Evolutionary conservation across 2,888 invertebrate species (phyloP).

Genomic region (Drosophila antonietae): DNA sequence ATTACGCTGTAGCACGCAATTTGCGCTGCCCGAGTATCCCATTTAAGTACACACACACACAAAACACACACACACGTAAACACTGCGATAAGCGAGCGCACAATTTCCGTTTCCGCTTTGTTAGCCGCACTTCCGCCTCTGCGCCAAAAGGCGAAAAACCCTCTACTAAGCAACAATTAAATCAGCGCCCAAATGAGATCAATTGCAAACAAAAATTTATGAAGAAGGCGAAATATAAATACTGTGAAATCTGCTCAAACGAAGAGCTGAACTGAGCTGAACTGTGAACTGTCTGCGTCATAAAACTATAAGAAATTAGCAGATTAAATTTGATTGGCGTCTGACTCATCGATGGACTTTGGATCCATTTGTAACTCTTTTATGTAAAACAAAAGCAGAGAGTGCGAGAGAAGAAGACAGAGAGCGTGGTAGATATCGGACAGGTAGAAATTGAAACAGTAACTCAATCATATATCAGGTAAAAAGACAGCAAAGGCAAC

Average conservation of each 20-base stretch:
- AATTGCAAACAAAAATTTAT: not conserved
- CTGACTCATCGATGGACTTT: slow-evolving; percentile 47
- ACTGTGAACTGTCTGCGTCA: not conserved
- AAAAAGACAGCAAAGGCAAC: slow-evolving; percentile 13
- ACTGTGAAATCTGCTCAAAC: not conserved
- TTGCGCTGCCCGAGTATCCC: slow-evolving; percentile 68
- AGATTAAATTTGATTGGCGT: not conserved
- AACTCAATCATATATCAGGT: slow-evolving; percentile 58
- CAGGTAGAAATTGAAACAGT: slow-evolving; percentile 30
- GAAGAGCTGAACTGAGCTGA: not conserved
- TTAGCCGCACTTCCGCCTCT: slow-evolving; percentile 58
- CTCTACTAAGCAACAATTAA: slow-evolving; percentile 75
- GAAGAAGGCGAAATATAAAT: not conserved
- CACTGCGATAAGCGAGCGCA: slow-evolving; percentile 69
- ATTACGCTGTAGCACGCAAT: slow-evolving; percentile 78
- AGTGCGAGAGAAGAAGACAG: slow-evolving; percentile 3
- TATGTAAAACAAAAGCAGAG: not conserved
- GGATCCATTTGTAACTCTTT: slow-evolving; percentile 29
- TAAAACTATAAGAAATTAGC: slow-evolving; percentile 3
- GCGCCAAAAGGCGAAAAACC: slow-evolving; percentile 21
- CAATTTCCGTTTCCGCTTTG: slow-evolving; percentile 76
- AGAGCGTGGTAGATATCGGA: not conserved
- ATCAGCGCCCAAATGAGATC: slow-evolving; percentile 56
- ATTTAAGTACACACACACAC: slow-evolving; percentile 44
- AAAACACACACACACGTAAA: slow-evolving; percentile 2